Percentiles rank a stretch among this genome's conserved stretches.
Evolutionary conservation across 35 echinoderm and acorn worm species (phyloP).

Genomic region (Amphiura filiformis): DNA sequence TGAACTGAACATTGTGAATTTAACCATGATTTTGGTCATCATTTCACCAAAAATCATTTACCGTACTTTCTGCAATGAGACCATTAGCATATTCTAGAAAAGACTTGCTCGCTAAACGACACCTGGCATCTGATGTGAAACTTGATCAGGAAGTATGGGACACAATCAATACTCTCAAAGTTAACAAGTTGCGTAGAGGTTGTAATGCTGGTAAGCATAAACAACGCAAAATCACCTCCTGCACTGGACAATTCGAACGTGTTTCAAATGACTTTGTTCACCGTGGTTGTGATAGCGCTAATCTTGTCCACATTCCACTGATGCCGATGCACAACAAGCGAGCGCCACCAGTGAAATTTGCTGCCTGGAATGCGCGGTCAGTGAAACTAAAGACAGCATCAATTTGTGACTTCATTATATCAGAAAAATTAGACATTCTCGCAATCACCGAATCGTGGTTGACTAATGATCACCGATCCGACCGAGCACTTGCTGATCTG

Average conservation of each 20-base stretch:
- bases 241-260: background rate
- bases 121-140: too few species aligned
- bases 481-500: constrained; percentile 18
- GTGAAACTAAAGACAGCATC: constrained; percentile 43
- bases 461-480: constrained; percentile 19
- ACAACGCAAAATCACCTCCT: background rate
- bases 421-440: constrained; percentile 20
- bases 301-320: background rate
- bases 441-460: constrained; percentile 36
- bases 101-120: too few species aligned
- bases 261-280: background rate
- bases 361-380: constrained; percentile 38
- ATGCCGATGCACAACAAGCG: background rate
- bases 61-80: too few species aligned
- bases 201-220: background rate
- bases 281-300: background rate
- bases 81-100: too few species aligned
- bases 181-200: background rate
- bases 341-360: constrained; percentile 19
- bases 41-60: too few species aligned
- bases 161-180: too few species aligned
- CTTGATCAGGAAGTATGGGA: too few species aligned
- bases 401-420: constrained; percentile 1
- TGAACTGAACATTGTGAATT: too few species aligned
- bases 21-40: too few species aligned